phyloP scores from a whole-genome alignment of 2,888 invertebrate genomes.

The Eudemis profundana region DNA sequence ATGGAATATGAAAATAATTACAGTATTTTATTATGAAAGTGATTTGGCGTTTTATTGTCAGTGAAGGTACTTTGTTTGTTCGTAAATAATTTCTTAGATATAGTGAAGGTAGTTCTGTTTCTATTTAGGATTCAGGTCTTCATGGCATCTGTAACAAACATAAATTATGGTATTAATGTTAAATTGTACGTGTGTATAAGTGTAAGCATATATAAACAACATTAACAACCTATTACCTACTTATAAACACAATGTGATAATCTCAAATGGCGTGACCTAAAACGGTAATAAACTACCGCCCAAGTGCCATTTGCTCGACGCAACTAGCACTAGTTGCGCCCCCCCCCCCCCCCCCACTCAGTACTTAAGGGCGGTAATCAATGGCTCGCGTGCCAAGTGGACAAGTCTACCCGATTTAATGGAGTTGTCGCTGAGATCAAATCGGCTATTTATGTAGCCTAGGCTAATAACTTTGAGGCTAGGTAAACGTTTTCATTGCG shows the following conservation, averaged over 20 bases:
- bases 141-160: conserved; percentile 73
- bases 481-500: no score
- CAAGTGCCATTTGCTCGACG: not conserved
- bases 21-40: conserved; percentile 34
- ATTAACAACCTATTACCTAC: not conserved
- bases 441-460: no score
- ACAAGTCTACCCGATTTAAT: conserved; percentile 2
- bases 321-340: conserved; percentile 14
- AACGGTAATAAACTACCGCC: conserved; percentile 3
- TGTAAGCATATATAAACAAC: no score
- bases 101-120: conserved; percentile 26
- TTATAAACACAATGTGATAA: not conserved
- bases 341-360: not conserved
- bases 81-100: conserved; percentile 47
- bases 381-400: conserved; percentile 2
- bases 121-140: conserved; percentile 45
- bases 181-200: no score
- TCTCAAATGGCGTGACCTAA: not conserved
- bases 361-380: conserved; percentile 10
- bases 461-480: no score
- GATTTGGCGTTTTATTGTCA: conserved; percentile 66
- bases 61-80: conserved; percentile 49
- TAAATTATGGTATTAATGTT: conserved; percentile 34
- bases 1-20: conserved; percentile 26
- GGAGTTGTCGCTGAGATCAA: not conserved